These are phyloP conservation scores for Solenopsis fugax DNA, from an alignment of 1,140 invertebrate species.

Conservation along the genomic window DNA sequence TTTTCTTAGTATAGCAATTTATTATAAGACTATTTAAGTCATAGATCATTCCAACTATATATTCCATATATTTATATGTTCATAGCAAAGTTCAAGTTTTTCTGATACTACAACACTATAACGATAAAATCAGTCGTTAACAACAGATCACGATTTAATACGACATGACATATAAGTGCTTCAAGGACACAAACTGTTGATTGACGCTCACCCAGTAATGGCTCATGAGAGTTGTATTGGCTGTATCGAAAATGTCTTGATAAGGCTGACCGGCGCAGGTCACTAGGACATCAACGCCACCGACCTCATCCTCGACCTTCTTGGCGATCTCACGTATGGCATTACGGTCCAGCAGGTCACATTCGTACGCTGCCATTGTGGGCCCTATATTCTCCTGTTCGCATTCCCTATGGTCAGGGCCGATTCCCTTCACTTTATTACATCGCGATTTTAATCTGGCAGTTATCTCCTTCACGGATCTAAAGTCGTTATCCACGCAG, in stretches of 20 bases:
- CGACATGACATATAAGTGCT: not conserved
- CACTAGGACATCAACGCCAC: conserved; percentile 82
- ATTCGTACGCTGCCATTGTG: conserved; percentile 73
- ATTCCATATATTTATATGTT: not conserved
- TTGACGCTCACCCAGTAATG: conserved; percentile 82
- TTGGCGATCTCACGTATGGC: conserved; percentile 77
- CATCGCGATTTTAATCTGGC: conserved; percentile 68
- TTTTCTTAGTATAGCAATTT: not conserved
- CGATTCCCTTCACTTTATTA: conserved; percentile 65
- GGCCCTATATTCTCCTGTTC: not conserved
- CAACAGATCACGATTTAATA: not conserved
- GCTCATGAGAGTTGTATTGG: conserved; percentile 82
- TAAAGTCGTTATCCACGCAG: conserved; percentile 80
- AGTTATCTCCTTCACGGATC: conserved; percentile 73
- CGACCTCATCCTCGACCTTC: conserved; percentile 81
- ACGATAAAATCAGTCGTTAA: not conserved
- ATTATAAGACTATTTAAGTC: not conserved
- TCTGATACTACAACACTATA: not conserved
- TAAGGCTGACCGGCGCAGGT: conserved; percentile 79
- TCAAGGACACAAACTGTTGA: not conserved
- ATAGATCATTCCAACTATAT: not conserved
- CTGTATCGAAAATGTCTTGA: conserved; percentile 79
- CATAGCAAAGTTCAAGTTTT: not conserved
- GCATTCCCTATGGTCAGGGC: conserved; percentile 66
- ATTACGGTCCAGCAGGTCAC: conserved; percentile 78